Conservation (phyloP, 2,797 vertebrate genomes). For the Siniperca scherzeri region DNA sequence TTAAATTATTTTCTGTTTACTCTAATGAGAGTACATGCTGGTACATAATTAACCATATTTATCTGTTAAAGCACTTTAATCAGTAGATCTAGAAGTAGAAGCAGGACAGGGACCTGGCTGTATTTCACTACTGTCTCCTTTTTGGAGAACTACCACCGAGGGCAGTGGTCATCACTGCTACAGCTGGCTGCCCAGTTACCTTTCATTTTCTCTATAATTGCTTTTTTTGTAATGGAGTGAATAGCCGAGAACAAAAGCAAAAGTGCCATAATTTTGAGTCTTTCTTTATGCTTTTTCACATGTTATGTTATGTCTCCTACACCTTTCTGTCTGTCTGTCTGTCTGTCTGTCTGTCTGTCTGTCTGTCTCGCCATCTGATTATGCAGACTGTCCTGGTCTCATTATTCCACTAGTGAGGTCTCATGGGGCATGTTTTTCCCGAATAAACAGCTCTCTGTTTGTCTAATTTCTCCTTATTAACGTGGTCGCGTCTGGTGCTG, state of each 20-base stretch:
- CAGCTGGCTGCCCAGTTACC: conserved; percentile 46
- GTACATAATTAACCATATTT: conserved; percentile 39
- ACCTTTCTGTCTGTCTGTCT: conserved; percentile 15
- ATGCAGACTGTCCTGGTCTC: conserved; percentile 30
- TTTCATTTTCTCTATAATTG: conserved; percentile 64
- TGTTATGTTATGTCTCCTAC: conserved; percentile 7
- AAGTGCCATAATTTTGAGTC: not conserved
- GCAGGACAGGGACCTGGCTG: conserved; percentile 22
- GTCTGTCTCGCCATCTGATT: conserved; percentile 27
- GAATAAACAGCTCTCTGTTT: conserved; percentile 72
- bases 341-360: conserved; percentile 13
- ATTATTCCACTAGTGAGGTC: conserved; percentile 58
- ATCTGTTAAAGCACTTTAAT: conserved; percentile 42
- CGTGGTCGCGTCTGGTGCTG: conserved; percentile 46
- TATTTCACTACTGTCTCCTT: conserved; percentile 28
- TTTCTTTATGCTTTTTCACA: conserved; percentile 37
- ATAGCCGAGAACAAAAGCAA: conserved; percentile 48
- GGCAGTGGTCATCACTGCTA: conserved; percentile 49
- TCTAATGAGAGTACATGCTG: conserved; percentile 20
- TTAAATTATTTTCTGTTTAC: conserved; percentile 21
- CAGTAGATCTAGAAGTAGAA: conserved; percentile 28
- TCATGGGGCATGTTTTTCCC: conserved; percentile 60
- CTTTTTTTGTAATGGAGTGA: conserved; percentile 60
- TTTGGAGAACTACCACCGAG: conserved; percentile 53
- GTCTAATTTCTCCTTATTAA: conserved; percentile 73